phyloP scores from a whole-genome alignment of 2,113 vertebrate species.

The Azemiops feae region DNA sequence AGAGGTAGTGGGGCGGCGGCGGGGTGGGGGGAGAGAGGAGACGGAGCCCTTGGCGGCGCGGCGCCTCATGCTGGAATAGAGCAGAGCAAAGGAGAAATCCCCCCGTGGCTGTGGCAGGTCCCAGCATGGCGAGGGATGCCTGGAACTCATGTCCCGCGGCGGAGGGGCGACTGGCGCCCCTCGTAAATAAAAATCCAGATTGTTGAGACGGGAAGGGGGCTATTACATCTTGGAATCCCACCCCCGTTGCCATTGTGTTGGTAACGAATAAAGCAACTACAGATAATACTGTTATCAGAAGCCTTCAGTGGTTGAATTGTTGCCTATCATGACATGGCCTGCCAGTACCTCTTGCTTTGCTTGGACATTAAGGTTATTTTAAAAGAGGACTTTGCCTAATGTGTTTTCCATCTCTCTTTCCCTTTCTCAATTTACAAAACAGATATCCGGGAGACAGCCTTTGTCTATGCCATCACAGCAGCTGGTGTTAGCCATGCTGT shows the following conservation, averaged over 20 bases:
- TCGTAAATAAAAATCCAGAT: constrained; percentile 62
- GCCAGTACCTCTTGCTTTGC: not conserved
- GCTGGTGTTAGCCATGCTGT: constrained; percentile 92
- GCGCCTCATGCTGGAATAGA: not conserved
- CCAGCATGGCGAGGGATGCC: constrained; percentile 79
- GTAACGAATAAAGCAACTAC: not conserved
- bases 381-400: rapidly evolving
- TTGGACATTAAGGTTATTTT: not conserved
- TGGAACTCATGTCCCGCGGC: constrained; percentile 86
- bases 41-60: rapidly evolving
- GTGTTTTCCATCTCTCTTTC: not conserved
- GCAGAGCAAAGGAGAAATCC: constrained; percentile 51
- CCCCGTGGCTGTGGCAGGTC: constrained; percentile 80
- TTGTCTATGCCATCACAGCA: constrained; percentile 92
- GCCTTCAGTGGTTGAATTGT: not conserved
- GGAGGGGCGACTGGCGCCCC: constrained; percentile 72
- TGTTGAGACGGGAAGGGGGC: constrained; percentile 36
- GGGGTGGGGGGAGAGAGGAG: constrained; percentile 5
- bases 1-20: not conserved
- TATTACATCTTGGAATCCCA: not conserved
- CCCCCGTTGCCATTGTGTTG: not conserved
- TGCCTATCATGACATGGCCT: not conserved
- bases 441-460: constrained; percentile 97
- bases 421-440: constrained; percentile 1
- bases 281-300: not conserved